Conservation (phyloP, 2,888 invertebrate species). For the Catocala fraxini region DNA sequence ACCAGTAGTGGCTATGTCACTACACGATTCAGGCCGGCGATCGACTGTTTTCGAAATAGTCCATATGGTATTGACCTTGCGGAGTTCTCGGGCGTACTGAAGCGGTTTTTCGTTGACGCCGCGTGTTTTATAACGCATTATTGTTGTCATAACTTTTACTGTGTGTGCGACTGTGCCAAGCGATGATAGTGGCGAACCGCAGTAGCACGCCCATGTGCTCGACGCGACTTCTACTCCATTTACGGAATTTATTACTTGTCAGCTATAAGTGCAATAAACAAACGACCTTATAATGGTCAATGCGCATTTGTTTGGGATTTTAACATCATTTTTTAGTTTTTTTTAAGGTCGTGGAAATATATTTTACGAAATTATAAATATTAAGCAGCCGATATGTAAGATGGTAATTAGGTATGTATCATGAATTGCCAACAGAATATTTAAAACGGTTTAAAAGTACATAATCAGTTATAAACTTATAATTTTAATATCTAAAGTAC, state of each 20-base stretch:
- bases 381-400: too few relatives aligned
- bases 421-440: too few relatives aligned
- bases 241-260: constrained; percentile 17
- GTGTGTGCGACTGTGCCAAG: constrained; percentile 52
- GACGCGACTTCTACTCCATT: constrained; percentile 18
- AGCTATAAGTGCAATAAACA: constrained; percentile 19
- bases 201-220: too few relatives aligned
- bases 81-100: constrained; percentile 76
- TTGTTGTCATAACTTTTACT: constrained; percentile 84
- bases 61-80: constrained; percentile 84
- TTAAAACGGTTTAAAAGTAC: too few relatives aligned
- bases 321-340: not conserved
- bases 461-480: too few relatives aligned
- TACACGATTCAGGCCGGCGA: constrained; percentile 67
- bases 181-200: constrained; percentile 29
- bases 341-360: too few relatives aligned
- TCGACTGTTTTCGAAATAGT: constrained; percentile 79
- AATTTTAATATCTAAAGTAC: too few relatives aligned
- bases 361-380: too few relatives aligned
- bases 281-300: constrained; percentile 20
- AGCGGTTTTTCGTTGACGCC: constrained; percentile 76
- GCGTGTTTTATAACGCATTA: constrained; percentile 83
- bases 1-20: constrained; percentile 65
- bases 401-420: too few relatives aligned
- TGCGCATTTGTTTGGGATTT: not conserved